Conservation (phyloP, 2,888 invertebrate species). For the Byasa hedistus region DNA sequence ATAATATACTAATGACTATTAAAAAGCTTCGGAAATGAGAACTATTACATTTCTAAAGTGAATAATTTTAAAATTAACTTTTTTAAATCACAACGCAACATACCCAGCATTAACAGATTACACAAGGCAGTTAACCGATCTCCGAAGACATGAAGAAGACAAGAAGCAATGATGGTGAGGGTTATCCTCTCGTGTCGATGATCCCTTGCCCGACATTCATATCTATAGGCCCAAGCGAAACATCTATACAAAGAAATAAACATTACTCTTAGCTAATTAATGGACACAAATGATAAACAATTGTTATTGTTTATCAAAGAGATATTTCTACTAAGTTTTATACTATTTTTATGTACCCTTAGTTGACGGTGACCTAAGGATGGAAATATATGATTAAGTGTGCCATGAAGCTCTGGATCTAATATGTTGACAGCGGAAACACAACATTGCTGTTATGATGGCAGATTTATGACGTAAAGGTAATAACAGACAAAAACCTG, state of each 20-base stretch:
- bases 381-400: too few relatives aligned
- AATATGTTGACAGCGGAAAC: too few relatives aligned
- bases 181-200: constrained; percentile 56
- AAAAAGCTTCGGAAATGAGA: too few relatives aligned
- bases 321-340: neutral
- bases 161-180: constrained; percentile 49
- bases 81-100: neutral
- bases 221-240: constrained; percentile 65
- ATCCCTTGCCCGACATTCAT: constrained; percentile 60
- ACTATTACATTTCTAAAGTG: too few relatives aligned
- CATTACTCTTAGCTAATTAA: too few relatives aligned
- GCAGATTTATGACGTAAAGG: too few relatives aligned
- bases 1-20: too few relatives aligned
- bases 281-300: neutral
- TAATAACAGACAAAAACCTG: too few relatives aligned
- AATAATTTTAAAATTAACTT: neutral
- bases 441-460: too few relatives aligned
- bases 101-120: constrained; percentile 57
- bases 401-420: too few relatives aligned
- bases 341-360: too few relatives aligned
- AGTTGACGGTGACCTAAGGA: too few relatives aligned
- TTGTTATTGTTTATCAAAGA: neutral
- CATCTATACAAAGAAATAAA: constrained; percentile 45
- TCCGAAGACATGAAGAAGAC: constrained; percentile 52
- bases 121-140: constrained; percentile 46